Evolutionary conservation across 30 jellyfish, hydroid and myxozoan genomes (phyloP).

Genomic region (Clytia hemisphaerica): DNA sequence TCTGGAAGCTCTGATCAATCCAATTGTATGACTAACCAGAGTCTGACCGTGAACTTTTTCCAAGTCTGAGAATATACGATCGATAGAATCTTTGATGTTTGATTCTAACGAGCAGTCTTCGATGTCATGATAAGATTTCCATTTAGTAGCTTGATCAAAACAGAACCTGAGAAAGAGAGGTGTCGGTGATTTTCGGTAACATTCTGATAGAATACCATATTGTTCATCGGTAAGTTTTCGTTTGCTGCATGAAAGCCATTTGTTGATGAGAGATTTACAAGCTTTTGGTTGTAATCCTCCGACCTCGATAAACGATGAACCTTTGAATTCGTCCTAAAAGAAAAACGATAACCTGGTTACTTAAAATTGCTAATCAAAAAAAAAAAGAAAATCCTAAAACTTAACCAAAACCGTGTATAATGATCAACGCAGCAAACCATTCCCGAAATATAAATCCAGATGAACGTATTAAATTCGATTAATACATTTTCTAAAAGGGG

Average conservation of each 20-base stretch:
- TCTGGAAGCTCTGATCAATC: constrained; percentile 59
- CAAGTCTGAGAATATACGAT: constrained; percentile 45
- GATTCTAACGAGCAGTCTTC: constrained; percentile 41
- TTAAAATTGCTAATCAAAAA: too few relatives aligned
- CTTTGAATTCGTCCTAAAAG: neutral
- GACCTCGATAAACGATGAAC: neutral
- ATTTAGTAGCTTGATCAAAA: constrained; percentile 60
- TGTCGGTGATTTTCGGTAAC: constrained; percentile 52
- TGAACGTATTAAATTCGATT: too few relatives aligned
- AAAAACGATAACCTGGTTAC: neutral
- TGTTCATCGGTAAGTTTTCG: constrained; percentile 43
- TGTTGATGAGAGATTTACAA: constrained; percentile 14
- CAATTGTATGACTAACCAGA: constrained; percentile 47
- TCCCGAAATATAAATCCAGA: too few relatives aligned
- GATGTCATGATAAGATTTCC: constrained; percentile 61
- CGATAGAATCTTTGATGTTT: constrained; percentile 62
- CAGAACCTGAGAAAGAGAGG: constrained; percentile 67
- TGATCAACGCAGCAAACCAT: too few relatives aligned
- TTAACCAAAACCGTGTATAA: too few relatives aligned
- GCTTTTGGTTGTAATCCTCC: neutral
- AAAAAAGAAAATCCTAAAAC: too few relatives aligned
- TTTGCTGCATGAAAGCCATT: constrained; percentile 39
- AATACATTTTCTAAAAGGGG: too few relatives aligned
- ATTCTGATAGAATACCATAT: constrained; percentile 17
- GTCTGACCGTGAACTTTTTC: constrained; percentile 58